Conservation (phyloP, 2,888 invertebrate genomes). For the Mimas tiliae region DNA sequence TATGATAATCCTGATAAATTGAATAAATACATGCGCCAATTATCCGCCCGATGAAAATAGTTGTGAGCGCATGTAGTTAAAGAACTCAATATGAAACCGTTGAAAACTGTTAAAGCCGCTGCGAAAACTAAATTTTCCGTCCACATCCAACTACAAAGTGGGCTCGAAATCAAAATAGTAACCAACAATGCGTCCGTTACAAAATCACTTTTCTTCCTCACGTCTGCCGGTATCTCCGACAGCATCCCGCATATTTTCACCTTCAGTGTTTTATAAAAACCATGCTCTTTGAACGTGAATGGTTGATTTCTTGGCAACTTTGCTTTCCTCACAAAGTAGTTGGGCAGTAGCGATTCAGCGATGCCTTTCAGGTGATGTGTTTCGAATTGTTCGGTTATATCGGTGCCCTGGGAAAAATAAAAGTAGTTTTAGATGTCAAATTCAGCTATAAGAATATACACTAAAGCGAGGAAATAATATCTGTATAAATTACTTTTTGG, state of each 20-base stretch:
- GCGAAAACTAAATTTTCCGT: conserved; percentile 55
- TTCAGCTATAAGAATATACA: conserved; percentile 7
- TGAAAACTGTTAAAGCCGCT: conserved; percentile 51
- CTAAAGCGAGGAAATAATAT: neutral
- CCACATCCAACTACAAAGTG: conserved; percentile 63
- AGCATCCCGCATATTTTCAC: conserved; percentile 82
- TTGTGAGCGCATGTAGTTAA: conserved; percentile 89
- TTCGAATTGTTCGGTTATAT: conserved; percentile 87
- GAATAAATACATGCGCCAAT: conserved; percentile 92
- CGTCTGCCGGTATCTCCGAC: conserved; percentile 75
- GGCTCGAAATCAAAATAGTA: conserved; percentile 53
- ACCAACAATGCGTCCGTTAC: conserved; percentile 60
- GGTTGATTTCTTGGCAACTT: conserved; percentile 87
- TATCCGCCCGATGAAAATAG: conserved; percentile 91
- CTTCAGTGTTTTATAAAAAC: conserved; percentile 91
- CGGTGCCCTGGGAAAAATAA: conserved; percentile 81
- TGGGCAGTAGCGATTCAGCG: conserved; percentile 86
- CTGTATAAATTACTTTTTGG: neutral
- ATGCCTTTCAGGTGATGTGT: conserved; percentile 83
- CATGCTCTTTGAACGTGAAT: conserved; percentile 89
- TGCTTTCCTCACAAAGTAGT: conserved; percentile 88
- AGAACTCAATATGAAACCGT: conserved; percentile 58
- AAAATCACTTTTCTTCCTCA: conserved; percentile 62
- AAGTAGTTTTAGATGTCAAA: conserved; percentile 7
- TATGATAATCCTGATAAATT: conserved; percentile 88